Conservation (phyloP, 2,888 invertebrate species). For the Drosophila pseudotalamancana region DNA sequence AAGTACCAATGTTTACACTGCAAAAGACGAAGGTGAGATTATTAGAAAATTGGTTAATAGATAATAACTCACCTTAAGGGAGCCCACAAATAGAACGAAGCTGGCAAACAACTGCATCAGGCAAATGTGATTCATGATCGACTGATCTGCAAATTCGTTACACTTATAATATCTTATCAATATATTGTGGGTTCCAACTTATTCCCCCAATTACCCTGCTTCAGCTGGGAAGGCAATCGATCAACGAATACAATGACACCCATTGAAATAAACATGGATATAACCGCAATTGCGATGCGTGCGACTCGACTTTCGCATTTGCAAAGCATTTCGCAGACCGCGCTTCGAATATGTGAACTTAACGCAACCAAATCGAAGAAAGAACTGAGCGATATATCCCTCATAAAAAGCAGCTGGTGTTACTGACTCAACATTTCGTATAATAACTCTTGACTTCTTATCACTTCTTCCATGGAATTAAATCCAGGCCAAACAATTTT, state of each 20-base stretch:
- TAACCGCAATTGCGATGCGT: constrained; percentile 31
- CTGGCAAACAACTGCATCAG: constrained; percentile 47
- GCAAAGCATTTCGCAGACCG: constrained; percentile 8
- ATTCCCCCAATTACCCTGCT: constrained; percentile 14
- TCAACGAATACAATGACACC: constrained; percentile 9
- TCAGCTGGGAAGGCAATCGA: not conserved
- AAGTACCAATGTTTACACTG: constrained; percentile 45
- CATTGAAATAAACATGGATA: constrained; percentile 29
- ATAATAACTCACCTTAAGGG: constrained; percentile 22
- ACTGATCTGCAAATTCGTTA: constrained; percentile 13
- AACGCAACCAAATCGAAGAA: not conserved
- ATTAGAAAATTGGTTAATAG: no score
- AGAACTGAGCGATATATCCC: constrained; percentile 19
- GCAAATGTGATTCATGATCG: constrained; percentile 40
- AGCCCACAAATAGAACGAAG: constrained; percentile 20
- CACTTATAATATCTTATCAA: constrained; percentile 2
- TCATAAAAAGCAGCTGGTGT: not conserved
- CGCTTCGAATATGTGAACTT: not conserved
- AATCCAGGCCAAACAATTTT: no score
- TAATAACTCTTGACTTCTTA: constrained; percentile 1
- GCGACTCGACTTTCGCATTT: not conserved
- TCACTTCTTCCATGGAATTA: no score
- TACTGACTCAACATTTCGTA: not conserved
- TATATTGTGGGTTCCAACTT: not conserved
- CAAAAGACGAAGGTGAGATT: not conserved